Conservation (phyloP, 2,797 vertebrate genomes). For the Catostomus latipinnis region DNA sequence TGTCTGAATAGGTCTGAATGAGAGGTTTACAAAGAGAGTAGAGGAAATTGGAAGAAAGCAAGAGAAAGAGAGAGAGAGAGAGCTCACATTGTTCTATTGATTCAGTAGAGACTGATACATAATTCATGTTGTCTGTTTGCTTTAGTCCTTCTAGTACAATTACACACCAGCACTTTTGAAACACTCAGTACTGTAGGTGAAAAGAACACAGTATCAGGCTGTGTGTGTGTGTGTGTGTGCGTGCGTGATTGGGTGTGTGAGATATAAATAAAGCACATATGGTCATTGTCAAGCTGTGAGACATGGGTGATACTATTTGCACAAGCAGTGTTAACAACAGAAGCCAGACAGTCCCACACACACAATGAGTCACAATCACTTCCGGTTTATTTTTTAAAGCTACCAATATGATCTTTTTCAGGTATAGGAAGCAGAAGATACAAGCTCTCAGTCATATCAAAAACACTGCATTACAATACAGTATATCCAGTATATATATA, state of each 20-base stretch:
- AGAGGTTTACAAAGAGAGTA: conserved; percentile 1
- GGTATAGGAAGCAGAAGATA: neutral
- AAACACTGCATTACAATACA: neutral
- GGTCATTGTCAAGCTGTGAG: conserved; percentile 23
- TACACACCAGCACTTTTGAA: neutral
- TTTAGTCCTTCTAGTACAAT: neutral
- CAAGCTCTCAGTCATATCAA: neutral
- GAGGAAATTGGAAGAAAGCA: neutral
- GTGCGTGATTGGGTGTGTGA: neutral
- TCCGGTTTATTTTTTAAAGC: neutral
- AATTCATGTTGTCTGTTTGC: conserved; percentile 16
- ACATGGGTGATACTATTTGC: conserved; percentile 13
- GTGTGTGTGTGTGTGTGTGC: neutral
- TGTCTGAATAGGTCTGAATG: neutral
- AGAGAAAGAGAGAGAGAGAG: neutral
- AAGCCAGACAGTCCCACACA: conserved; percentile 2
- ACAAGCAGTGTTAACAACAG: conserved; percentile 20
- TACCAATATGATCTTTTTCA: neutral
- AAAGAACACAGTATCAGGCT: conserved; percentile 20
- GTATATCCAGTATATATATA: too few relatives aligned
- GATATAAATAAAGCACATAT: conserved; percentile 36
- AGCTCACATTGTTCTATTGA: conserved; percentile 14
- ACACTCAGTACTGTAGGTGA: neutral
- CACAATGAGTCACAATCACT: conserved; percentile 24
- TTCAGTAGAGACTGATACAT: conserved; percentile 30